phyloP scores from a whole-genome alignment of 2,888 invertebrate species.

The Mesodorylaimus sp. region DNA sequence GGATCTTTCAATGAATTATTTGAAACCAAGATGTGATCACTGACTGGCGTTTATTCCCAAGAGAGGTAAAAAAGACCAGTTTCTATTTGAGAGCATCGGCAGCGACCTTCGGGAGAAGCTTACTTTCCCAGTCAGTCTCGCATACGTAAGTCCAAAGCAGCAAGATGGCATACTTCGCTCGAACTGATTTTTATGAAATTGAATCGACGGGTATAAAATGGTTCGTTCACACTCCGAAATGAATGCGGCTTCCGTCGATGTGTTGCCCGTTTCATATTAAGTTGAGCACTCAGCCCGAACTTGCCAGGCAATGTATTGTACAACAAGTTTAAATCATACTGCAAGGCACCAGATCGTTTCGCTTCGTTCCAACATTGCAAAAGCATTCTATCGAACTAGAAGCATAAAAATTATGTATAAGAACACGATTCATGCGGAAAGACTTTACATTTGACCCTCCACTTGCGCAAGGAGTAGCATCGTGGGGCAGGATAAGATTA shows the following conservation, averaged over 20 bases:
- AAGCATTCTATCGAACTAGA: slow-evolving; percentile 17
- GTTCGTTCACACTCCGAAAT: slow-evolving; percentile 46
- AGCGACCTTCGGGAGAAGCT: too few relatives aligned
- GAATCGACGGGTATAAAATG: slow-evolving; percentile 50
- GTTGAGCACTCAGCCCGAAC: slow-evolving; percentile 38
- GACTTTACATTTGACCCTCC: too few relatives aligned
- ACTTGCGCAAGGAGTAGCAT: too few relatives aligned
- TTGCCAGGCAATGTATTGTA: slow-evolving; percentile 20
- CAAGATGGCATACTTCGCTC: slow-evolving; percentile 22
- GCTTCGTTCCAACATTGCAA: slow-evolving; percentile 21
- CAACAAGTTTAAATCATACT: slow-evolving; percentile 25
- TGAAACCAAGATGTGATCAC: too few relatives aligned
- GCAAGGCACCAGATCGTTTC: slow-evolving; percentile 18
- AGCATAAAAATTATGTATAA: slow-evolving; percentile 7
- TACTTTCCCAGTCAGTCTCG: too few relatives aligned
- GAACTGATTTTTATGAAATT: slow-evolving; percentile 57
- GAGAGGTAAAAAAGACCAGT: too few relatives aligned
- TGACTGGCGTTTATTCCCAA: too few relatives aligned
- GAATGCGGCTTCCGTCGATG: slow-evolving; percentile 52
- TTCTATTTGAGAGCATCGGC: too few relatives aligned
- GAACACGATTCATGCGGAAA: too few relatives aligned
- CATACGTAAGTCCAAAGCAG: too few relatives aligned
- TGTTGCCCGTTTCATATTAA: slow-evolving; percentile 50
- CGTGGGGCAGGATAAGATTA: too few relatives aligned
- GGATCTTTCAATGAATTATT: too few relatives aligned